phyloP scores from a whole-genome alignment of 1,140 invertebrate species.

The Aphidius gifuensis region DNA sequence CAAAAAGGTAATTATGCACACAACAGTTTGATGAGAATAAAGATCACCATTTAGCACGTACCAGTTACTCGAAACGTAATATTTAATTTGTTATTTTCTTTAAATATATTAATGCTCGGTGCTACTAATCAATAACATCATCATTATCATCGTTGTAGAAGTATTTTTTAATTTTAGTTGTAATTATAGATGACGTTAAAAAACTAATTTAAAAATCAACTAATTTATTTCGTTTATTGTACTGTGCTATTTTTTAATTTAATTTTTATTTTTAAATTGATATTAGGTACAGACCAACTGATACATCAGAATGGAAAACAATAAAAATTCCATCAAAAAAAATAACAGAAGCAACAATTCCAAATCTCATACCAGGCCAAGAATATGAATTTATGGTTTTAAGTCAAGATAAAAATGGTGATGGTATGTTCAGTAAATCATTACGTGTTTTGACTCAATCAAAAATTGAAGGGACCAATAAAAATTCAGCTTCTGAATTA shows the following conservation, averaged over 20 bases:
- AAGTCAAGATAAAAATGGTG: conserved; percentile 80
- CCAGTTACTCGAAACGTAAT: too few species aligned
- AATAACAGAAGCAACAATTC: conserved; percentile 74
- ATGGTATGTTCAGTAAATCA: conserved; percentile 86
- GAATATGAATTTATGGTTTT: conserved; percentile 90
- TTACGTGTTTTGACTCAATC: conserved; percentile 71
- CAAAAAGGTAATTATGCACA: not conserved
- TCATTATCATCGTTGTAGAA: too few species aligned
- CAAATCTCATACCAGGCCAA: conserved; percentile 70
- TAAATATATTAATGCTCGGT: too few species aligned
- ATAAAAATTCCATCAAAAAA: conserved; percentile 67
- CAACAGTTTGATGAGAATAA: not conserved
- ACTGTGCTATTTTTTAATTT: too few species aligned
- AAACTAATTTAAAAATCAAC: too few species aligned
- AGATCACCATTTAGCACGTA: too few species aligned
- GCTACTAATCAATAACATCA: too few species aligned
- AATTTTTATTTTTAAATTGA: not conserved
- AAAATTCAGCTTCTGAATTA: conserved; percentile 46
- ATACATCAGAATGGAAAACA: conserved; percentile 74
- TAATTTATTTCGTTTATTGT: too few species aligned
- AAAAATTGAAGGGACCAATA: conserved; percentile 34
- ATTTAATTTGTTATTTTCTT: too few species aligned
- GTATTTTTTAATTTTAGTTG: too few species aligned
- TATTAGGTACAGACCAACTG: conserved; percentile 63
- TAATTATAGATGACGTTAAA: too few species aligned